These are phyloP conservation scores for Pinctada fucata DNA, from an alignment of 2,888 invertebrate species.

Conservation along the genomic window DNA sequence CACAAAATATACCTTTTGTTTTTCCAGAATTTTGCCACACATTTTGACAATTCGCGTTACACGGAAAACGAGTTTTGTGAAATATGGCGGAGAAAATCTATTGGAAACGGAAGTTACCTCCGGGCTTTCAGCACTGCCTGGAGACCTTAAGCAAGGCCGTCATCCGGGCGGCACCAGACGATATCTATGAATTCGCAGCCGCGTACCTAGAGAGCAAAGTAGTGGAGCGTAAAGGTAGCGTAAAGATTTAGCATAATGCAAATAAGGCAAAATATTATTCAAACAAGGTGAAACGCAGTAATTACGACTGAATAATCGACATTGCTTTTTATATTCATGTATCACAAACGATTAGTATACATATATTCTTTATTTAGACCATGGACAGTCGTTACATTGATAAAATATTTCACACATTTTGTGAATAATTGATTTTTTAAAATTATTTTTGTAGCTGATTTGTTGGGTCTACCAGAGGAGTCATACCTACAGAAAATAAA, in stretches of 20 bases:
- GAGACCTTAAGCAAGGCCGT: constrained; percentile 49
- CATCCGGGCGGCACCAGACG: constrained; percentile 48
- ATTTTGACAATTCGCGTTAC: too few species aligned
- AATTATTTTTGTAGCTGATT: background rate
- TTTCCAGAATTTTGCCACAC: too few species aligned
- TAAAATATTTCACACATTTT: too few species aligned
- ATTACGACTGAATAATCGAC: background rate
- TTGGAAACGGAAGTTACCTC: constrained; percentile 51
- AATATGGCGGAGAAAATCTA: constrained; percentile 41
- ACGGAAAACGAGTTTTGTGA: too few species aligned
- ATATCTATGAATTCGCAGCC: constrained; percentile 49
- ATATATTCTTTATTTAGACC: too few species aligned
- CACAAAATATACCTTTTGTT: too few species aligned
- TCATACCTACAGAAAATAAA: constrained; percentile 23
- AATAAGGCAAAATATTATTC: background rate
- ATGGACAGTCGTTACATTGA: too few species aligned
- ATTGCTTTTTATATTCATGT: background rate
- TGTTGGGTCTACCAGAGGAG: constrained; percentile 14
- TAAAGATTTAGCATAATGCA: background rate
- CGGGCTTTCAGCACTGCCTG: constrained; percentile 51
- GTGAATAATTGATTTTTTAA: too few species aligned
- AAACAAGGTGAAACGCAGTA: background rate
- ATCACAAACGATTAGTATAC: too few species aligned
- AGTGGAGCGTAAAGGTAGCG: constrained; percentile 48
- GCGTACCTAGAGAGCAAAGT: constrained; percentile 49